Evolutionary conservation across 2,113 vertebrate species (phyloP).

Genomic region (Notarius lentiginosus): DNA sequence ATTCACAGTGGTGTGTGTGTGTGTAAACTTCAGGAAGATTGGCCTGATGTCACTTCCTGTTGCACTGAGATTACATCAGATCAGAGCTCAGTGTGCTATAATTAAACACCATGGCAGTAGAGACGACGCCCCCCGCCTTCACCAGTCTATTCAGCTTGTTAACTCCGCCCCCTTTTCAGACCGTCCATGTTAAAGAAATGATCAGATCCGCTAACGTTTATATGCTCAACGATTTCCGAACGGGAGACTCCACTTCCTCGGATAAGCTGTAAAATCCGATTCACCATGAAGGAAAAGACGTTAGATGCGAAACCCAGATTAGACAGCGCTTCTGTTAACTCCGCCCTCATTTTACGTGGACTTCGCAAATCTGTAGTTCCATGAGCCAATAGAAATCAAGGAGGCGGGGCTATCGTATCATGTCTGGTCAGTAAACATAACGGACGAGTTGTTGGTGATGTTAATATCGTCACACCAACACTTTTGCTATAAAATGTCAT

Average conservation of each 20-base stretch:
- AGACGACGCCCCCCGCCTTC: too few relatives aligned
- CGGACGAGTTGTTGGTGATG: not conserved
- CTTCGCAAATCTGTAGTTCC: not conserved
- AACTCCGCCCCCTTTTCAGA: not conserved
- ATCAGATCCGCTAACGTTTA: not conserved
- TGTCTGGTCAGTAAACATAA: not conserved
- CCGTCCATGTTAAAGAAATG: not conserved
- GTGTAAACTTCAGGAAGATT: not conserved
- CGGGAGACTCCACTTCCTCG: not conserved
- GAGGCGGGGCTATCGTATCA: not conserved
- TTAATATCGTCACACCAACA: not conserved
- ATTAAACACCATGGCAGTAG: not conserved
- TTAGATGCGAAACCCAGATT: not conserved
- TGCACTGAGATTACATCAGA: slow-evolving; percentile 21
- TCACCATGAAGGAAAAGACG: not conserved
- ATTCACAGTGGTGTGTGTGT: not conserved
- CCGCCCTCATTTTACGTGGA: not conserved
- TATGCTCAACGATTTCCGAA: not conserved
- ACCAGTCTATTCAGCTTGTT: not conserved
- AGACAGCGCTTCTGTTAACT: not conserved
- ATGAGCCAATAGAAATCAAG: not conserved
- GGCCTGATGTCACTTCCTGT: slow-evolving; percentile 18
- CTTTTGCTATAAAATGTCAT: too few relatives aligned
- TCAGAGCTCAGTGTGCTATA: not conserved
- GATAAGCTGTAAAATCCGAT: too few relatives aligned